A percentile compares a stretch with the other conserved stretches of the same genome.
phyloP scores from a whole-genome alignment of 2,888 invertebrate species.

The Epirrita christyi region DNA sequence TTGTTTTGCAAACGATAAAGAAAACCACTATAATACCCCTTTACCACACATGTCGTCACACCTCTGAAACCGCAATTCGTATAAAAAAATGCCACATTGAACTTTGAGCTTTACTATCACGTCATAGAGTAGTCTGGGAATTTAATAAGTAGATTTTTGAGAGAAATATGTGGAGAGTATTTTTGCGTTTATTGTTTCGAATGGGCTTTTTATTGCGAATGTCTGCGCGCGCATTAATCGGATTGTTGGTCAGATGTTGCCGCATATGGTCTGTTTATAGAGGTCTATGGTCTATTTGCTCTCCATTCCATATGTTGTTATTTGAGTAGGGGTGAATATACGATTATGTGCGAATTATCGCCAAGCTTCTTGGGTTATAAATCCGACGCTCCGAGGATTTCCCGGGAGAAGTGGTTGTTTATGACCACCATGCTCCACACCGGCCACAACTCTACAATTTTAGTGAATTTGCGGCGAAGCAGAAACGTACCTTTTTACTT shows the following conservation, averaged over 20 bases:
- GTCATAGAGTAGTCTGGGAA: constrained; percentile 31
- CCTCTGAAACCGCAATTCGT: constrained; percentile 45
- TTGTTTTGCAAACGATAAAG: constrained; percentile 67
- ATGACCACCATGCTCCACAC: constrained; percentile 18
- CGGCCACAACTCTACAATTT: constrained; percentile 15
- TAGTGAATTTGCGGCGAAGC: constrained; percentile 7
- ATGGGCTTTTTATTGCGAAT: constrained; percentile 69
- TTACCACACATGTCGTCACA: constrained; percentile 64
- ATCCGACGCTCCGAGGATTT: constrained; percentile 30
- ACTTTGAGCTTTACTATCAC: constrained; percentile 32
- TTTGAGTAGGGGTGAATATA: constrained; percentile 27
- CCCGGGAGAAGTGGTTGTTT: constrained; percentile 30
- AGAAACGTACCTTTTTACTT: background rate
- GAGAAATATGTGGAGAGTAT: constrained; percentile 42
- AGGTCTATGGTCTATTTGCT: constrained; percentile 20
- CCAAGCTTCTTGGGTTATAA: constrained; percentile 27
- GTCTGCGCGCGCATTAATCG: constrained; percentile 65
- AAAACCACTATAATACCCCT: constrained; percentile 77
- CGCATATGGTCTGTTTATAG: constrained; percentile 58
- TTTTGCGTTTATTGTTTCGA: constrained; percentile 54
- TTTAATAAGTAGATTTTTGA: constrained; percentile 33
- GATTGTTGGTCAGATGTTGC: constrained; percentile 58
- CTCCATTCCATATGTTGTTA: constrained; percentile 54
- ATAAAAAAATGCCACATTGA: constrained; percentile 33
- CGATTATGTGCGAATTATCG: constrained; percentile 24